Evolutionary conservation across 2,797 vertebrate species (phyloP).

Genomic region (Pterois miles): DNA sequence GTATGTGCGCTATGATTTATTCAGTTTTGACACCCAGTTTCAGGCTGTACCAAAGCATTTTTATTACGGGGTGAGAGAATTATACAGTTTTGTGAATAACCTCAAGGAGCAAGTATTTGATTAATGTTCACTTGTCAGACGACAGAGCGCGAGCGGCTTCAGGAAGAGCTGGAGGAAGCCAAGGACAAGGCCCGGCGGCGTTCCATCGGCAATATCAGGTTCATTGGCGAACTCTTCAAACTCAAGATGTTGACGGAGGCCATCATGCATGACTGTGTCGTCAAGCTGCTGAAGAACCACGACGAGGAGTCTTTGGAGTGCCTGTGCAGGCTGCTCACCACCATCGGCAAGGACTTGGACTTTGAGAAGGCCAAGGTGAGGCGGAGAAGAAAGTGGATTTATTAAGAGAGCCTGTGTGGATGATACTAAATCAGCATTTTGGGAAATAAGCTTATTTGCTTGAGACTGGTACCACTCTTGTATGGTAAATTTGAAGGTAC

Average conservation of each 20-base stretch:
- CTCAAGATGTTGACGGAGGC: conserved; percentile 98
- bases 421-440: no score
- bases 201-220: conserved; percentile 97
- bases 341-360: conserved; percentile 97
- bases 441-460: neutral
- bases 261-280: conserved; percentile 99
- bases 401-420: neutral
- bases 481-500: neutral
- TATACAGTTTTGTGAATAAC: neutral
- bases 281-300: conserved; percentile 97
- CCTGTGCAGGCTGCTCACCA: conserved; percentile 94
- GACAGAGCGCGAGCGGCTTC: conserved; percentile 90
- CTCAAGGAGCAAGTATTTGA: neutral
- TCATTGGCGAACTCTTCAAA: conserved; percentile 98
- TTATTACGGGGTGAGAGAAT: neutral
- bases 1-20: conserved; percentile 71
- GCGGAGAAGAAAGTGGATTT: neutral
- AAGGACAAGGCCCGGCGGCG: conserved; percentile 95
- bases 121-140: conserved; percentile 72
- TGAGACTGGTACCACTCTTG: neutral
- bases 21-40: neutral
- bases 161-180: conserved; percentile 93
- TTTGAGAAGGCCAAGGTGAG: conserved; percentile 98
- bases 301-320: conserved; percentile 96
- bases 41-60: neutral